Conservation (phyloP, 2,888 invertebrate genomes). For the Polymixis lichenea region DNA sequence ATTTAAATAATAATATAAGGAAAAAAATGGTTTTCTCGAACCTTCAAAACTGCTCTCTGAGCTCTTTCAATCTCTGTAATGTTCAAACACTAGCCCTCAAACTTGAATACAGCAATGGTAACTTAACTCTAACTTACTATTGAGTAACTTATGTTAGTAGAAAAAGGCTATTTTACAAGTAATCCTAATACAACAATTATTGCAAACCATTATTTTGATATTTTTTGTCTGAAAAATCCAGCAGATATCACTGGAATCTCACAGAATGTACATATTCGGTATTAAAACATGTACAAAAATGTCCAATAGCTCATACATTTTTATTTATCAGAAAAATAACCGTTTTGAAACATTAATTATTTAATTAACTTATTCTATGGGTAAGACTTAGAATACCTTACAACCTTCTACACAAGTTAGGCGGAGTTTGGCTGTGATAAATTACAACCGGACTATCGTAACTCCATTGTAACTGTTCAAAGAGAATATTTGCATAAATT, state of each 20-base stretch:
- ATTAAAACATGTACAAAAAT: background rate
- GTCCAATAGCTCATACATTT: background rate
- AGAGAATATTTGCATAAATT: constrained; percentile 51
- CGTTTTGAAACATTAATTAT: background rate
- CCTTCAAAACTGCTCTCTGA: too few relatives aligned
- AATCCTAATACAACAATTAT: too few relatives aligned
- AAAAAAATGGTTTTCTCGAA: too few relatives aligned
- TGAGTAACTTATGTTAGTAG: too few relatives aligned
- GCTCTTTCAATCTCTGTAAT: too few relatives aligned
- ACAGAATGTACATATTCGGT: background rate
- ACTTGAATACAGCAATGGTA: background rate
- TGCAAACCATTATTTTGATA: too few relatives aligned
- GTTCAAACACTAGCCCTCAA: too few relatives aligned
- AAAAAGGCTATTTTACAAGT: too few relatives aligned
- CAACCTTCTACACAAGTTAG: constrained; percentile 55
- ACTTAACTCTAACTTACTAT: too few relatives aligned
- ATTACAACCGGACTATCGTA: constrained; percentile 44
- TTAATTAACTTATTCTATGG: background rate
- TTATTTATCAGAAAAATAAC: background rate
- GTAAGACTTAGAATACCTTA: constrained; percentile 28
- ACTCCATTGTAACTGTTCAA: constrained; percentile 41
- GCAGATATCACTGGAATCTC: background rate
- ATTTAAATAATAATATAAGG: too few relatives aligned
- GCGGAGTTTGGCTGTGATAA: constrained; percentile 55
- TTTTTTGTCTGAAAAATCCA: background rate